phyloP scores from a whole-genome alignment of 2,888 invertebrate species.

The Metallyticus violacea region DNA sequence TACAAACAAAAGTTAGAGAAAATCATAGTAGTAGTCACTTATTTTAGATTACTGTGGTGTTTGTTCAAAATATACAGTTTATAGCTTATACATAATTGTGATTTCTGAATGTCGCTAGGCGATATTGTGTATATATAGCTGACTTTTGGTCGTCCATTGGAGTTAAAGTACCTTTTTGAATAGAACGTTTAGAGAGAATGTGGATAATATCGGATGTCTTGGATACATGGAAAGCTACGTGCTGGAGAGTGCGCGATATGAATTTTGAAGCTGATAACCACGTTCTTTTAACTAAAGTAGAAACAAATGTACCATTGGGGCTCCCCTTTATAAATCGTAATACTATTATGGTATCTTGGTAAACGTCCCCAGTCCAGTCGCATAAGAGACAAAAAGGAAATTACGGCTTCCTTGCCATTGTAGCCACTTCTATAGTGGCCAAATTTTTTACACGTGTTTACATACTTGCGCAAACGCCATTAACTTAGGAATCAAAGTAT shows the following conservation, averaged over 20 bases:
- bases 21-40: not conserved
- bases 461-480: not conserved
- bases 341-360: not conserved
- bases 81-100: not conserved
- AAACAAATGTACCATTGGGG: not conserved
- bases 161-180: slow-evolving; percentile 12
- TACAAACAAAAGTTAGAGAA: not conserved
- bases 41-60: not conserved
- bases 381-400: not conserved
- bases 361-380: not conserved
- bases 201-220: not conserved
- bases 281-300: not conserved
- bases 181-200: not conserved
- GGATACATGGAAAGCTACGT: not conserved
- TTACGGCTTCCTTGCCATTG: not conserved
- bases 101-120: not conserved
- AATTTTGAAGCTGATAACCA: not conserved
- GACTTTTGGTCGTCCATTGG: not conserved
- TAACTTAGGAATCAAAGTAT: not conserved
- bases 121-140: not conserved
- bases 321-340: not conserved
- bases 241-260: not conserved
- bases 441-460: not conserved
- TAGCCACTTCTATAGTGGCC: not conserved
- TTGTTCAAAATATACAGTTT: not conserved